These are phyloP conservation scores for Gorilla gorilla DNA, from an alignment of 2,113 vertebrate genomes.

Conservation along the genomic window DNA sequence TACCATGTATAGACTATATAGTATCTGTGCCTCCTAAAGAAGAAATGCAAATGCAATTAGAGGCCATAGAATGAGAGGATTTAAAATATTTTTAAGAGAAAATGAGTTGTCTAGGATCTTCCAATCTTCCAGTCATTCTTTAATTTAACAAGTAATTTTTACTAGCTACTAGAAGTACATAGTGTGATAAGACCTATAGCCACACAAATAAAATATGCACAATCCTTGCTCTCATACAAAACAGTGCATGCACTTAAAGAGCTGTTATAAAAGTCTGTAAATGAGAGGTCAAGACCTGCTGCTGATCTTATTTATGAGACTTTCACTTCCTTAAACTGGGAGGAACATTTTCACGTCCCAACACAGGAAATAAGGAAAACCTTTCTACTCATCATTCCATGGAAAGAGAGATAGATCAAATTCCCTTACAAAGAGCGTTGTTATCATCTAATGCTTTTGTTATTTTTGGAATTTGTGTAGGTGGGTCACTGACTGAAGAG, in stretches of 20 bases:
- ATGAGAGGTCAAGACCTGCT: background rate
- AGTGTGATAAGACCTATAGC: background rate
- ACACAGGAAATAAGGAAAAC: background rate
- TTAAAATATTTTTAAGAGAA: background rate
- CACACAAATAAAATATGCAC: background rate
- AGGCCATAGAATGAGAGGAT: background rate
- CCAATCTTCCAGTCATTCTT: background rate
- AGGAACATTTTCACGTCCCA: background rate
- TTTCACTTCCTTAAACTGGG: background rate
- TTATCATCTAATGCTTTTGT: background rate
- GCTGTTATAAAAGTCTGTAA: background rate
- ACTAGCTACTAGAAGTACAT: background rate
- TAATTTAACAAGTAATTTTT: background rate
- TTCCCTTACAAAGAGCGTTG: background rate
- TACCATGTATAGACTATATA: background rate
- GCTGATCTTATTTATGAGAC: conserved; percentile 33
- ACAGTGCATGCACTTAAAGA: background rate
- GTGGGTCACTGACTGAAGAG: background rate
- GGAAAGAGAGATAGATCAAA: background rate
- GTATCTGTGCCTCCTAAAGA: background rate
- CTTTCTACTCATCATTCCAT: background rate
- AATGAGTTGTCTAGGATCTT: background rate
- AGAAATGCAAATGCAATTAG: background rate
- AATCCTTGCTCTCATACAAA: background rate
- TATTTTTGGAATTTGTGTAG: conserved; percentile 37